These are phyloP conservation scores for Indri indri DNA, from an alignment of 2,113 vertebrate genomes.

Conservation along the genomic window DNA sequence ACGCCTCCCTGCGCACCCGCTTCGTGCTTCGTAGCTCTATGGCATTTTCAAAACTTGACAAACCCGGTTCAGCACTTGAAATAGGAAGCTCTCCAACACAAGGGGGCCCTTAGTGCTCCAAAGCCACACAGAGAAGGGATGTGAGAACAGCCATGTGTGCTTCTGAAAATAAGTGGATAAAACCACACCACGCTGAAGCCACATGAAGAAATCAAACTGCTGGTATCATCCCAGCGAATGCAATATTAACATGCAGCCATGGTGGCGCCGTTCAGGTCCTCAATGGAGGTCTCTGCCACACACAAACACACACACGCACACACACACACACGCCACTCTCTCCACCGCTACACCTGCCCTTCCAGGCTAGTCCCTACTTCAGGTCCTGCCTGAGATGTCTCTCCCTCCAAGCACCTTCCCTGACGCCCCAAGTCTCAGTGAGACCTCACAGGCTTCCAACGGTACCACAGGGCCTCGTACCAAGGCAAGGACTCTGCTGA, in stretches of 20 bases:
- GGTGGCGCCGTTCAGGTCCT: neutral
- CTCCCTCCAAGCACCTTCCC: neutral
- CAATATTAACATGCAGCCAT: neutral
- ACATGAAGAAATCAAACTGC: neutral
- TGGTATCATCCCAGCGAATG: neutral
- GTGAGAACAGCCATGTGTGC: neutral
- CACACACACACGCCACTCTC: neutral
- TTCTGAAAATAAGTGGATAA: neutral
- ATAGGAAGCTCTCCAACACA: neutral
- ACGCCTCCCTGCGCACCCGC: neutral
- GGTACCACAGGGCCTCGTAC: neutral
- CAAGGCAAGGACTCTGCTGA: neutral
- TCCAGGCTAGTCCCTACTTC: too few species aligned
- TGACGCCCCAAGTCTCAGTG: neutral
- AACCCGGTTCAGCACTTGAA: neutral
- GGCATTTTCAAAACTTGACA: conserved; percentile 32
- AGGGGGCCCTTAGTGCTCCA: neutral
- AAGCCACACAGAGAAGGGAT: neutral
- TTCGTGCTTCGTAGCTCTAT: rapidly evolving
- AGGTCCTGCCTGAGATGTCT: neutral
- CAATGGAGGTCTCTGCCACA: neutral
- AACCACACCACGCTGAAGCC: neutral
- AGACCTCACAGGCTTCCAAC: neutral
- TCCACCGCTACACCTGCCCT: neutral
- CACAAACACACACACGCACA: too few species aligned